These are phyloP conservation scores for Maccullochella peelii DNA, from an alignment of 2,113 vertebrate genomes.

Conservation along the genomic window DNA sequence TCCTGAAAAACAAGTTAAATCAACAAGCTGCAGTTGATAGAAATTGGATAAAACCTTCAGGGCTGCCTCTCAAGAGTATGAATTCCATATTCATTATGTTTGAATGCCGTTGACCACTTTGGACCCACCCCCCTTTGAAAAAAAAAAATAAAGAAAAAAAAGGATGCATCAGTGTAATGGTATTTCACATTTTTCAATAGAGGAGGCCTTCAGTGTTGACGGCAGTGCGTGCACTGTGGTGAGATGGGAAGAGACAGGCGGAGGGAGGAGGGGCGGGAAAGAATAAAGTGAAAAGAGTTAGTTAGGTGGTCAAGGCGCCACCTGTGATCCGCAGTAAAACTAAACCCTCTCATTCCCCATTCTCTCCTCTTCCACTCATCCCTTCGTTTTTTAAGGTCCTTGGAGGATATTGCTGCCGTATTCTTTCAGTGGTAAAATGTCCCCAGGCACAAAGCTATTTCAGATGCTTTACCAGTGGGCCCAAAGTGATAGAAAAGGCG, in stretches of 20 bases:
- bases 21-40: slow-evolving; percentile 53
- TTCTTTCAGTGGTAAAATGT: slow-evolving; percentile 80
- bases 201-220: slow-evolving; percentile 43
- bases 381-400: slow-evolving; percentile 69
- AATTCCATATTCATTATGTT: slow-evolving; percentile 68
- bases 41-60: slow-evolving; percentile 69
- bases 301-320: slow-evolving; percentile 74
- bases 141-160: neutral
- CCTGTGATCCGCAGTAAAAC: slow-evolving; percentile 74
- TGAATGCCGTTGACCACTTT: slow-evolving; percentile 21
- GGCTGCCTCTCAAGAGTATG: slow-evolving; percentile 42
- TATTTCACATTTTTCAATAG: slow-evolving; percentile 50
- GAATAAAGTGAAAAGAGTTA: slow-evolving; percentile 74
- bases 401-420: slow-evolving; percentile 74
- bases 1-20: slow-evolving; percentile 61
- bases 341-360: slow-evolving; percentile 61
- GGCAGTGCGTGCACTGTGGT: slow-evolving; percentile 9
- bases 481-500: slow-evolving; percentile 81
- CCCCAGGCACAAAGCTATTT: slow-evolving; percentile 82
- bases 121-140: neutral
- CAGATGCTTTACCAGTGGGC: slow-evolving; percentile 79
- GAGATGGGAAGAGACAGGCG: slow-evolving; percentile 63
- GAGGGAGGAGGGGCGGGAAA: slow-evolving; percentile 16
- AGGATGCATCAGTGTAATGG: slow-evolving; percentile 12
- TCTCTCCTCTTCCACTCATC: slow-evolving; percentile 58